These are phyloP conservation scores for Gasteruption jaculator DNA, from an alignment of 2,888 invertebrate genomes.

Conservation along the genomic window DNA sequence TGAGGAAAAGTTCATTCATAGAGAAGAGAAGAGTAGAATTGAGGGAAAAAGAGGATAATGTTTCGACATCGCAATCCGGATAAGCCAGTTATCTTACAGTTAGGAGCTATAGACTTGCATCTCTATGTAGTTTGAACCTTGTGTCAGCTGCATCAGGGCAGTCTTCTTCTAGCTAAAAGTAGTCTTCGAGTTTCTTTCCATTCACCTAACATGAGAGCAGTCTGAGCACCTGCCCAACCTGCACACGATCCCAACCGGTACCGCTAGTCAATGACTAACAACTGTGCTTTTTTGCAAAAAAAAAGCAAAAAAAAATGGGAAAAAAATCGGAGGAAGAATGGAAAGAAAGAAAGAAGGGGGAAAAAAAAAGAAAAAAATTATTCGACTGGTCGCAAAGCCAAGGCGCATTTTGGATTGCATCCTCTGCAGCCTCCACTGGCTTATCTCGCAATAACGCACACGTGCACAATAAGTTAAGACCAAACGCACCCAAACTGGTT, in stretches of 20 bases:
- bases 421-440: no score
- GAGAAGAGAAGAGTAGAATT: conserved; percentile 12
- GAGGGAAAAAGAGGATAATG: conserved; percentile 10
- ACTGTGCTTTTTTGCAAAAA: no score
- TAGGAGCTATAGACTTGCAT: conserved; percentile 23
- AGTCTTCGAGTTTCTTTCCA: conserved; percentile 23
- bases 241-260: conserved; percentile 26
- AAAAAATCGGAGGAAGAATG: no score
- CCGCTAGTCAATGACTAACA: conserved; percentile 27
- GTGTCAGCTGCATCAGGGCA: conserved; percentile 21
- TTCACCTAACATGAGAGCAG: conserved; percentile 28
- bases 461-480: no score
- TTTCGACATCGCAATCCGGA: conserved; percentile 27
- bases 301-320: no score
- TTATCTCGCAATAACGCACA: no score
- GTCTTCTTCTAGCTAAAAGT: conserved; percentile 18
- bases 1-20: conserved; percentile 4
- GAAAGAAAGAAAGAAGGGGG: no score
- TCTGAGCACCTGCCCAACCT: conserved; percentile 36
- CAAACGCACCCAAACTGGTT: no score
- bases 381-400: no score
- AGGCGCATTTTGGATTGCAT: no score
- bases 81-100: conserved; percentile 37
- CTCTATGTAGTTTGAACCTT: conserved; percentile 33
- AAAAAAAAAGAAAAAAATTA: no score